These are phyloP conservation scores for Euspilapteryx auroguttella DNA, from an alignment of 2,888 invertebrate species.

Conservation along the genomic window DNA sequence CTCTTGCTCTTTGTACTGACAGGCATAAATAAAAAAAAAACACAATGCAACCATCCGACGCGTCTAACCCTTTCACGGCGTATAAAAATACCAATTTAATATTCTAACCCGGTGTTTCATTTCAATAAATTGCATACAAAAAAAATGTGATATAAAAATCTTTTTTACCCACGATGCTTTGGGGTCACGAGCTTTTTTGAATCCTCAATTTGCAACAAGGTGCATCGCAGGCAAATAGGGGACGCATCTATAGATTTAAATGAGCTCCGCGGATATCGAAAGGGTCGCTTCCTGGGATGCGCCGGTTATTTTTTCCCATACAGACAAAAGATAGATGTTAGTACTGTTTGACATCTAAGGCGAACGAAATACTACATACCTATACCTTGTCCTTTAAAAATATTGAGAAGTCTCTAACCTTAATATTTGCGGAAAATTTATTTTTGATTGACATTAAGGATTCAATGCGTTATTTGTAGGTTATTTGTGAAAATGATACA, in stretches of 20 bases:
- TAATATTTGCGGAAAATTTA: too few species aligned
- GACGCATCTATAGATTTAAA: conserved; percentile 40
- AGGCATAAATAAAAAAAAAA: conserved; percentile 21
- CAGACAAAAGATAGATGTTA: conserved; percentile 38
- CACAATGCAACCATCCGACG: conserved; percentile 26
- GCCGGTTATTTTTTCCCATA: conserved; percentile 41
- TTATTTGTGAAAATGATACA: too few species aligned
- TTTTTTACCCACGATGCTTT: conserved; percentile 55
- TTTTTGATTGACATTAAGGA: too few species aligned
- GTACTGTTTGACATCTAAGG: conserved; percentile 35
- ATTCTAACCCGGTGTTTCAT: conserved; percentile 57
- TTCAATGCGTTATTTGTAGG: too few species aligned
- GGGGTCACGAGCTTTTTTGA: conserved; percentile 51
- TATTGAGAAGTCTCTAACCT: too few species aligned
- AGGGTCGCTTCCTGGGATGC: conserved; percentile 17
- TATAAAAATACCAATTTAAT: conserved; percentile 54
- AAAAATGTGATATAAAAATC: conserved; percentile 41
- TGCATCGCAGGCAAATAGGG: conserved; percentile 49
- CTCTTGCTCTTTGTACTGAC: conserved; percentile 14
- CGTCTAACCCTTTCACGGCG: conserved; percentile 35
- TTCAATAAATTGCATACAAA: conserved; percentile 49
- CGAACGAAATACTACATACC: too few species aligned
- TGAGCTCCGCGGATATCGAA: conserved; percentile 40
- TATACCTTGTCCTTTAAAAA: too few species aligned
- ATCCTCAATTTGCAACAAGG: conserved; percentile 62